Evolutionary conservation across 1,140 invertebrate species (phyloP).

Genomic region (Bombus confusus): DNA sequence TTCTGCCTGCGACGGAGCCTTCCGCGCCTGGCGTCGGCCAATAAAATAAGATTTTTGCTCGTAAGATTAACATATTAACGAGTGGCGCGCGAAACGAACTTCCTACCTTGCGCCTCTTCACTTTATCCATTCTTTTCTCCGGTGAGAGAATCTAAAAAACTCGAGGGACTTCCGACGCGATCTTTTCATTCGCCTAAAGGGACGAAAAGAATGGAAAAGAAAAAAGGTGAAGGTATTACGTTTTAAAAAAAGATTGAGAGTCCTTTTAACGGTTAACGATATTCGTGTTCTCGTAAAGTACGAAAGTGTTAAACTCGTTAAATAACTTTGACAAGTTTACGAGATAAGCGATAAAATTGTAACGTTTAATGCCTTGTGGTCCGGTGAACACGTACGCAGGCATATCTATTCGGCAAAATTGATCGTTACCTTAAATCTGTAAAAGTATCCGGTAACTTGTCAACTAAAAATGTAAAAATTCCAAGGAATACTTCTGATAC

Average conservation of each 20-base stretch:
- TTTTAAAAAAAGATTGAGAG: background rate
- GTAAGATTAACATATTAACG: constrained; percentile 44
- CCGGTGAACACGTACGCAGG: no score
- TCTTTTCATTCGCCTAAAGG: background rate
- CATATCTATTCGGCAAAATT: no score
- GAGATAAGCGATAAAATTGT: no score
- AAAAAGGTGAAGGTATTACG: background rate
- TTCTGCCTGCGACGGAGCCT: background rate
- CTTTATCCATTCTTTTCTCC: background rate
- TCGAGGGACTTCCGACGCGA: background rate
- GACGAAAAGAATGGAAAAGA: background rate
- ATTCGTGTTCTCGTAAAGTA: background rate
- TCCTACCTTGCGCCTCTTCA: background rate
- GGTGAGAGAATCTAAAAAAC: background rate
- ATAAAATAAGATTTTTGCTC: constrained; percentile 42
- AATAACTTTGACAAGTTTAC: no score
- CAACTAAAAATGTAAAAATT: no score
- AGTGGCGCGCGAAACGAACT: constrained; percentile 12
- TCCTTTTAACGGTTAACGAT: background rate
- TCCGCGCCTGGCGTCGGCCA: background rate
- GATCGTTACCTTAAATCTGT: no score
- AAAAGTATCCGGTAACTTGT: no score
- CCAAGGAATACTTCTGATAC: no score
- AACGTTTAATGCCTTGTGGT: no score
- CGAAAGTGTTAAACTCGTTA: no score